A percentile compares a stretch with the other conserved stretches of the same genome.
Conservation (phyloP, 1,140 invertebrate species). For the Gonioctena quinquepunctata region DNA sequence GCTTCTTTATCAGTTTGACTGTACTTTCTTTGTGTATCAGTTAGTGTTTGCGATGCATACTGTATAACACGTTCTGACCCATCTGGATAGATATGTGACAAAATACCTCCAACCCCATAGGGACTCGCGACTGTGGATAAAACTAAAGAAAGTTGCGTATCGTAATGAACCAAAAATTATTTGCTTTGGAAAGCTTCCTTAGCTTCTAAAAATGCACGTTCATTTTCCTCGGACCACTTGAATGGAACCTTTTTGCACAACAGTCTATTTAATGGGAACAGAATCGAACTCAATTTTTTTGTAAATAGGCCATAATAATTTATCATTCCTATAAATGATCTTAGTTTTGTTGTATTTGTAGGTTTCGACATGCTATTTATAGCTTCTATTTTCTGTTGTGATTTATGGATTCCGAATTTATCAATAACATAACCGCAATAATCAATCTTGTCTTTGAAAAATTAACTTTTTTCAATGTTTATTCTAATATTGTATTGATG, state of each 20-base stretch:
- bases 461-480: constrained; percentile 43
- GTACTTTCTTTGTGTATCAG: constrained; percentile 59
- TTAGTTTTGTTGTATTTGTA: constrained; percentile 25
- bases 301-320: constrained; percentile 55
- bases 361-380: not conserved
- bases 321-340: constrained; percentile 50
- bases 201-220: constrained; percentile 36
- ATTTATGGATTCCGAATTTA: constrained; percentile 42
- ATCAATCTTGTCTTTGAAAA: constrained; percentile 21
- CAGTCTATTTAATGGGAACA: constrained; percentile 38
- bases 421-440: constrained; percentile 36
- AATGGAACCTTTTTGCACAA: constrained; percentile 35
- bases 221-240: constrained; percentile 35
- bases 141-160: constrained; percentile 47
- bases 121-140: constrained; percentile 52
- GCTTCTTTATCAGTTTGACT: constrained; percentile 61
- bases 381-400: constrained; percentile 23
- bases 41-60: no score
- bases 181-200: constrained; percentile 41
- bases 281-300: constrained; percentile 22
- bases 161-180: constrained; percentile 56
- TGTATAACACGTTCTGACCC: constrained; percentile 56
- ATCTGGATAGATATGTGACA: constrained; percentile 52
- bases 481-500: constrained; percentile 3
- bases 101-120: constrained; percentile 56